phyloP scores from a whole-genome alignment of 2,888 invertebrate species.

The Mantis religiosa region DNA sequence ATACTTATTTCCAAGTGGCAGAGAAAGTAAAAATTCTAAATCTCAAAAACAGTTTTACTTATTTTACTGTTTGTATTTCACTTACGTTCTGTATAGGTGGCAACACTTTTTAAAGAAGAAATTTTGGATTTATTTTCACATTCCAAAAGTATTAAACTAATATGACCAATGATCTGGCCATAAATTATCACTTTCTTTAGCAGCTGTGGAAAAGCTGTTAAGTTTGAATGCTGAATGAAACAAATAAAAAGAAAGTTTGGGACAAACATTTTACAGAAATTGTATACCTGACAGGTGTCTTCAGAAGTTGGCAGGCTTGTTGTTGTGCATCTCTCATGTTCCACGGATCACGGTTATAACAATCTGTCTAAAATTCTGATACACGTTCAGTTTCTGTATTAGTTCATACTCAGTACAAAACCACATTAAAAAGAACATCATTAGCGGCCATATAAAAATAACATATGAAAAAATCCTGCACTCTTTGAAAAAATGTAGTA shows the following conservation, averaged over 20 bases:
- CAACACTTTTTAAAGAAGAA: too few species aligned
- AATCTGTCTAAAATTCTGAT: not conserved
- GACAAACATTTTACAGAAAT: not conserved
- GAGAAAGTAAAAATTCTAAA: too few species aligned
- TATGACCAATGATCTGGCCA: too few species aligned
- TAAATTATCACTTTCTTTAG: too few species aligned
- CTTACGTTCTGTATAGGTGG: too few species aligned
- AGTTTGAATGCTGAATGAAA: too few species aligned
- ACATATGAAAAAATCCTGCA: not conserved
- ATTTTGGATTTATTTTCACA: too few species aligned
- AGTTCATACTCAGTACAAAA: not conserved
- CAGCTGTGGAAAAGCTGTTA: too few species aligned
- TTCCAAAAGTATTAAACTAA: too few species aligned
- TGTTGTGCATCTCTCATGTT: not conserved
- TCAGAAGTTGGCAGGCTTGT: not conserved
- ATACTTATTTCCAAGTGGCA: too few species aligned
- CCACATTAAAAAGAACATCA: not conserved
- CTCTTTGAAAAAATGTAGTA: not conserved
- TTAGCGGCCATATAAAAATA: conserved; percentile 13
- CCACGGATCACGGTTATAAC: not conserved
- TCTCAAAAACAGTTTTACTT: too few species aligned
- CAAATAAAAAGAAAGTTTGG: not conserved
- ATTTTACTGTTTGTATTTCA: too few species aligned
- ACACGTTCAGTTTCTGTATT: not conserved
- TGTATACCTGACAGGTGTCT: not conserved